Percentiles rank a stretch among this genome's conserved stretches.
phyloP scores from a whole-genome alignment of 2,797 vertebrate species.

The Thunnus albacares region DNA sequence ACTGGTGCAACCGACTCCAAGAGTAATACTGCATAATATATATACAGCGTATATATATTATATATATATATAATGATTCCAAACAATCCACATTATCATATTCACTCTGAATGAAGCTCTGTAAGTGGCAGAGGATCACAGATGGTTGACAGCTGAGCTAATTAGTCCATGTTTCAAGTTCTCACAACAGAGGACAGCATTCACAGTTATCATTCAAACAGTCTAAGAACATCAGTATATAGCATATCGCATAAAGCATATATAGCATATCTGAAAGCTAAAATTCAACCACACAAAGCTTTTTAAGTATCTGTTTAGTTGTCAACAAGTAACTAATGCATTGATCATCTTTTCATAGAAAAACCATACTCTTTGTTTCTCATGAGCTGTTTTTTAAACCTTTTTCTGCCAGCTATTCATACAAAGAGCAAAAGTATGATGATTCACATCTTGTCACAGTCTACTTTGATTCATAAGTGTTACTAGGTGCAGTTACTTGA shows the following conservation, averaged over 20 bases:
- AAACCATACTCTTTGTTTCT: slow-evolving; percentile 33
- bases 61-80: too few species aligned
- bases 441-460: slow-evolving; percentile 45
- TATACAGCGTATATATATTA: too few species aligned
- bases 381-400: slow-evolving; percentile 22
- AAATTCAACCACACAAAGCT: slow-evolving; percentile 1
- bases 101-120: not conserved
- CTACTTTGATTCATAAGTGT: slow-evolving; percentile 21
- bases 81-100: not conserved
- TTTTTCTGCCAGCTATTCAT: slow-evolving; percentile 1
- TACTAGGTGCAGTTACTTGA: slow-evolving; percentile 6
- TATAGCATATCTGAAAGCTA: not conserved
- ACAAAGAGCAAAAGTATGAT: slow-evolving; percentile 10
- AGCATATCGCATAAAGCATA: too few species aligned
- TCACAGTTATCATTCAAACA: not conserved
- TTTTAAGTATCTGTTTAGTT: slow-evolving; percentile 2
- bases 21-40: not conserved
- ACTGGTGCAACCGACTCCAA: not conserved
- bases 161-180: not conserved
- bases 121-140: not conserved
- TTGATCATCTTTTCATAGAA: not conserved
- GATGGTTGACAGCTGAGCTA: slow-evolving; percentile 2
- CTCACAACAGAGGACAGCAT: not conserved
- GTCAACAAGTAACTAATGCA: not conserved
- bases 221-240: not conserved